Percentiles rank a stretch among this genome's conserved stretches.
Conservation (phyloP, 2,888 invertebrate species). For the Bellardia bayeri region DNA sequence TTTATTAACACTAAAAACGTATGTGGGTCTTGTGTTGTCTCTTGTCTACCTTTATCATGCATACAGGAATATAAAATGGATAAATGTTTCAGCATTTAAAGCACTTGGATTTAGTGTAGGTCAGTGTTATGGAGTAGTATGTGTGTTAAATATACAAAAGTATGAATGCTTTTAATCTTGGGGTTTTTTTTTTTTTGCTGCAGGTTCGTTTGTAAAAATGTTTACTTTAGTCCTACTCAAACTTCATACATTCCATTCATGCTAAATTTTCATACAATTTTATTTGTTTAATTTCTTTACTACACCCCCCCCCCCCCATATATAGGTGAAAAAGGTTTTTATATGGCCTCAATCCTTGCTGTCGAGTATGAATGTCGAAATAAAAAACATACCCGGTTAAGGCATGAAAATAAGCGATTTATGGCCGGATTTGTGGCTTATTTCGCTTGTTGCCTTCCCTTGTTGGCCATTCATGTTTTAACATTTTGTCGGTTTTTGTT, state of each 20-base stretch:
- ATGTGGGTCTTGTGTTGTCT: slow-evolving; percentile 9
- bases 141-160: not conserved
- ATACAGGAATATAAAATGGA: not conserved
- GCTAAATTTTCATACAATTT: slow-evolving; percentile 16
- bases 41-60: slow-evolving; percentile 3
- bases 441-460: slow-evolving; percentile 70
- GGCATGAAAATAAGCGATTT: slow-evolving; percentile 74
- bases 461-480: slow-evolving; percentile 52
- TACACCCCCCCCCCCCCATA: not conserved
- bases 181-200: not conserved
- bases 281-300: slow-evolving; percentile 38
- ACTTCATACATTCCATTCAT: not conserved
- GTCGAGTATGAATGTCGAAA: slow-evolving; percentile 41
- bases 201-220: slow-evolving; percentile 6
- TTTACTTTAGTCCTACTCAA: slow-evolving; percentile 25
- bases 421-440: slow-evolving; percentile 75
- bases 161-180: slow-evolving; percentile 40
- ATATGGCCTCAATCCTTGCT: slow-evolving; percentile 18
- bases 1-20: slow-evolving; percentile 16
- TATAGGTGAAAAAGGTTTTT: not conserved
- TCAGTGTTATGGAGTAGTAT: slow-evolving; percentile 61
- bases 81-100: slow-evolving; percentile 12
- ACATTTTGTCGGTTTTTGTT: slow-evolving; percentile 30
- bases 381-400: slow-evolving; percentile 26
- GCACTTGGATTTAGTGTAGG: slow-evolving; percentile 54